Base-by-base conservation (phyloP, 2,113 vertebrate species). In the Rutilus rutilus region DNA sequence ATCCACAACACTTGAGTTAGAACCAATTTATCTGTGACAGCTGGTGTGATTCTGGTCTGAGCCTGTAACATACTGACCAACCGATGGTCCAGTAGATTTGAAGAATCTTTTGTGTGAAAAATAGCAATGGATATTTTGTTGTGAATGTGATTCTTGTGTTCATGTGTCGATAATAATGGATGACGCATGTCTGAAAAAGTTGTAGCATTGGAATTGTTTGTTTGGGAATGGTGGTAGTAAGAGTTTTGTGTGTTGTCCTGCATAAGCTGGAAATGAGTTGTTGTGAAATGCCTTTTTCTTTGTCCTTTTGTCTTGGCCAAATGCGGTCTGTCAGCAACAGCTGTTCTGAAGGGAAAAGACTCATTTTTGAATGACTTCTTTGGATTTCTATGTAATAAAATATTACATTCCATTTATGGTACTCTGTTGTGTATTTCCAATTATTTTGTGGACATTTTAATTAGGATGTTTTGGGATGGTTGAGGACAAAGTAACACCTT, bases 301-400 rank as follows among this genome's bases (percentile, higher is more conserved):
- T 81, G 73, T 77, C 33, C 42, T 23, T 86, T 76, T 78, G 80
- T 77, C 82, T 87, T 82, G 59, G 19, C 6, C 27, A 39, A 52
- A 33, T 54, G 52, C 23, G 12, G 80, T 79, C 30, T 69, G 42
- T 67, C 45, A 74, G 39, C 14, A 67, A 64, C 25, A 2, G 62
- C 65, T 57, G 77, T 52, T 77, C 82, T 19, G 21, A 84, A 64
- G 30, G 65, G 57, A 67, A 86, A n/a, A 79, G 36, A 11, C 75
- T 45, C 76, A 30, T 27, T 84, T 82, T 27, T 78, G 52, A 69
- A 64, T 52, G 52, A 25, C 36, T 42, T 42, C 33, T 84, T 79
- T 80, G 52, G 47, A 83, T 84, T 82, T 23, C 59, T 59, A 69
- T 89, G 45, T 85, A 89, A 83, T 88, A 87, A 87, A 89, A 83